Evolutionary conservation across 2,888 invertebrate genomes (phyloP), one percentile per base, ranked within the genome.

Genomic region (Oscheius sp.): DNA sequence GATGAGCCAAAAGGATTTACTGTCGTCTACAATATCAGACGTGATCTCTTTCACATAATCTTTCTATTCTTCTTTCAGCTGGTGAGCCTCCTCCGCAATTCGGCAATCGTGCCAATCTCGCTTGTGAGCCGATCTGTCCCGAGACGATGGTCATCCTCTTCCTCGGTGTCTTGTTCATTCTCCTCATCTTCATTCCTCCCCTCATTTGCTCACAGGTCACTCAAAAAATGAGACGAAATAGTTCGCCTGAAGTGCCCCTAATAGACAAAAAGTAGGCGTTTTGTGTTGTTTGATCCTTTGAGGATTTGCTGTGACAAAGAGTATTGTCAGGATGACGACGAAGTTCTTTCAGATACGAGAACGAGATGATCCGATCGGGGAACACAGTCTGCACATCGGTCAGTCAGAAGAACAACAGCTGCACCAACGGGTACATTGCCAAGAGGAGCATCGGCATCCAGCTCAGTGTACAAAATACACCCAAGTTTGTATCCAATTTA

Each of bases 401-500:
- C n/a, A 78, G 80, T 46, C 70, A 76, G 12, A 41, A 55, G 56
- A 53, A 72, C 5, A 41, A n/a, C 18, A 35, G 35, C 35, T 45
- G 46, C 16, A 18, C 7, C 21, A 66, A 66, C 21, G 66, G 56
- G 16, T 81, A 77, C 43, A 76, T 81, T 1, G 77, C 81, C 2
- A 77, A 84, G 21, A 69, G 86, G 25, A 85, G 85, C 69, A 86
- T 86, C 64, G 86, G 86, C 16, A 84, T 86, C 18, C 86, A 86
- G 58, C 71, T 84, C 23, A 83, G 81, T 70, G 83, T 82, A 1
- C 86, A 85, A 53, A 80, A 83, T 49, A 86, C 85, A 0, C 86
- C 86, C 9, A 76, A 84, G 78, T 82, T 49, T 0, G 63, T 16
- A 41, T n/a, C 21, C 55, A n/a, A 2, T 27, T 53, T 25, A 18